A percentile compares a stretch with the other conserved stretches of the same genome.
Evolutionary conservation across 2,888 invertebrate species (phyloP).

Genomic region (Macrosiphum euphorbiae): DNA sequence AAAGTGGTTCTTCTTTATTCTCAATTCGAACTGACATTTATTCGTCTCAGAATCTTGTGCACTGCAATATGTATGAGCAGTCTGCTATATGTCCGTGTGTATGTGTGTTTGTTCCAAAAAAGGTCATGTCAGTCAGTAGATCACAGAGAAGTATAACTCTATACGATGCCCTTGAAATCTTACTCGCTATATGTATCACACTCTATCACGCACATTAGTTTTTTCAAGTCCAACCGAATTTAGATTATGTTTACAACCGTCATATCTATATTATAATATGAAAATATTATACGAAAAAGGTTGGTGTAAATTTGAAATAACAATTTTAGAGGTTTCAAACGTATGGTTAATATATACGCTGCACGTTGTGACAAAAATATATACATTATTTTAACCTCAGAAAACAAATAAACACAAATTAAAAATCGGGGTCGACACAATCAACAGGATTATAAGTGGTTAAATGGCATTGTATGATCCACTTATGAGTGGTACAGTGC

Average conservation of each 20-base stretch:
- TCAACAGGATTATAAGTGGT: conserved; percentile 24
- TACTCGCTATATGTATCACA: neutral
- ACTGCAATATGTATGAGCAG: neutral
- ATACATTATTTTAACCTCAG: neutral
- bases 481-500: conserved; percentile 20
- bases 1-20: conserved; percentile 53
- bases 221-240: neutral
- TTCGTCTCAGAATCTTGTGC: conserved; percentile 19
- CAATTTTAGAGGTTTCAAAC: neutral
- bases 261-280: neutral
- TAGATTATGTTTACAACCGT: neutral
- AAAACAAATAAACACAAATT: conserved; percentile 25
- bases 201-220: neutral
- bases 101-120: conserved; percentile 30
- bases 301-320: neutral
- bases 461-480: conserved; percentile 34
- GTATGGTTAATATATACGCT: neutral
- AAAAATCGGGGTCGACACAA: conserved; percentile 44
- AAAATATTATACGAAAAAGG: neutral
- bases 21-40: conserved; percentile 29
- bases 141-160: conserved; percentile 45
- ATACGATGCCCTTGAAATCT: conserved; percentile 41
- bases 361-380: neutral
- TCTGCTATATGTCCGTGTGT: neutral
- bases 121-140: conserved; percentile 64